Conservation (phyloP, 2,113 vertebrate genomes). For the Sapayoa aenigma region DNA sequence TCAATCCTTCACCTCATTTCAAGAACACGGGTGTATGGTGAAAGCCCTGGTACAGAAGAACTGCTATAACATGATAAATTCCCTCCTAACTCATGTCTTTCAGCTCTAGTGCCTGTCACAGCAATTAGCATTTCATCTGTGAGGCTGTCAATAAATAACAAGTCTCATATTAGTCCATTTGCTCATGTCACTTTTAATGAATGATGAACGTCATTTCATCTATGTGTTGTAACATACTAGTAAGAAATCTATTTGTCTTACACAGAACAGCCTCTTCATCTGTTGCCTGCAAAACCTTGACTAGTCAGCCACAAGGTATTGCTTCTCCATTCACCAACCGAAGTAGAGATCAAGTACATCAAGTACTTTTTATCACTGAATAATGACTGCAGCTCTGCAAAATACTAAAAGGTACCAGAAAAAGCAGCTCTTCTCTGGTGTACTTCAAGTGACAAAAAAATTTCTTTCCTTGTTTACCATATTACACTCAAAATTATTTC, state of each 20-base stretch:
- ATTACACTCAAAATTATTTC: not conserved
- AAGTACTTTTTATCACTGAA: not conserved
- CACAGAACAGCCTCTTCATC: not conserved
- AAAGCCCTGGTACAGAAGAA: not conserved
- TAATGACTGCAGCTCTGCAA: not conserved
- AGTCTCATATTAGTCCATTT: not conserved
- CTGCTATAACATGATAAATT: not conserved
- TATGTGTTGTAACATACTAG: not conserved
- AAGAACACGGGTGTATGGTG: not conserved
- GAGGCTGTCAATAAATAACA: slow-evolving; percentile 1
- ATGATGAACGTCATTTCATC: not conserved
- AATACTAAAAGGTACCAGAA: not conserved
- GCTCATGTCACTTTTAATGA: not conserved
- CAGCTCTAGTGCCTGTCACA: not conserved
- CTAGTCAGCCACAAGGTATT: not conserved
- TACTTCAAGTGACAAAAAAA: not conserved
- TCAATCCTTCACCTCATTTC: not conserved
- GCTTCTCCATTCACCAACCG: not conserved
- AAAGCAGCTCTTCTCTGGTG: not conserved
- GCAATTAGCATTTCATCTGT: slow-evolving; percentile 7
- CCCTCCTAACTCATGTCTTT: not conserved
- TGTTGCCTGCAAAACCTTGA: not conserved
- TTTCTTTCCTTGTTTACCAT: not conserved
- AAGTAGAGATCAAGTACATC: not conserved
- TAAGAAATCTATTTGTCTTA: not conserved